Percentiles rank a stretch among this genome's conserved stretches.
Conservation (phyloP, 2,888 invertebrate species). For the Ceriagrion tenellum region DNA sequence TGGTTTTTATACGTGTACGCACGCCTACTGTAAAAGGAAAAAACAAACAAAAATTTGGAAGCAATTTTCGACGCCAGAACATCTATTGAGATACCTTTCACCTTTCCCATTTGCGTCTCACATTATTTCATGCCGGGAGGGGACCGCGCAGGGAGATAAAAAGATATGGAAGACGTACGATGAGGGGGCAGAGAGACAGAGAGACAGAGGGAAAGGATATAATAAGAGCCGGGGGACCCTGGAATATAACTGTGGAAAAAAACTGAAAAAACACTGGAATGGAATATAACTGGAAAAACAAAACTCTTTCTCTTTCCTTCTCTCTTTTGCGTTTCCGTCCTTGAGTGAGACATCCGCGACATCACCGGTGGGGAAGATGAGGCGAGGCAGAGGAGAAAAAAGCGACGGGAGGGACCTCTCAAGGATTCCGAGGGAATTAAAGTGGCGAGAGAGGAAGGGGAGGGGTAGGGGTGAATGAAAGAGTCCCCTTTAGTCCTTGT, state of each 20-base stretch:
- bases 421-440: background rate
- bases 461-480: no score
- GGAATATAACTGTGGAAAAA: background rate
- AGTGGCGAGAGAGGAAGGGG: conserved; percentile 4
- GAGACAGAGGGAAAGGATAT: conserved; percentile 7
- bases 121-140: background rate
- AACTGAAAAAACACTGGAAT: no score
- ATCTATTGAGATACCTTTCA: background rate
- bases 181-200: background rate
- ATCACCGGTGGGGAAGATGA: background rate
- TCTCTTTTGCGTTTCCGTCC: background rate
- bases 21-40: background rate
- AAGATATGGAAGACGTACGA: background rate
- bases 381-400: background rate
- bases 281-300: background rate
- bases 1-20: background rate
- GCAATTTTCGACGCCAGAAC: background rate
- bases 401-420: background rate
- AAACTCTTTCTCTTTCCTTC: background rate
- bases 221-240: background rate
- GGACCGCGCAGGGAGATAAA: background rate
- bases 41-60: no score
- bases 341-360: background rate
- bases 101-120: background rate
- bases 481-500: background rate